Base-by-base conservation (phyloP, 2,888 invertebrate genomes). In the Epinotia brunnichana region DNA sequence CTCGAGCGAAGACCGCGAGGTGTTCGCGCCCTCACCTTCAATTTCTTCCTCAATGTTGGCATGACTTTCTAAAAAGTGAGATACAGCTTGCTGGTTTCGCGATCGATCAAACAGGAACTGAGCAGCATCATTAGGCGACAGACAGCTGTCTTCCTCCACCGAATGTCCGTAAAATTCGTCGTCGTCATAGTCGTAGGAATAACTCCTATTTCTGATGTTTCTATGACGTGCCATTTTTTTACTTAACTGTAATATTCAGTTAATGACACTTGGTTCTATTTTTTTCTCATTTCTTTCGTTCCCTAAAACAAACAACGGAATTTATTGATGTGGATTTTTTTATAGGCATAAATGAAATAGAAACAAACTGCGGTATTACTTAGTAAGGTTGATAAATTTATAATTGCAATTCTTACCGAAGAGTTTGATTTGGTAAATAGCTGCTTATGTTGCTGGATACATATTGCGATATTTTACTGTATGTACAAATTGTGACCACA, bases 81-180 rank as follows among this genome's bases (percentile, higher is more conserved):
- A 95, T 84, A 98, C 96, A 77, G 95, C 96, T 74, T 95, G 95
- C 80, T 95, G 95, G 69, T 95, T 95, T 53, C 95, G 94, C 76
- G 95, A 96, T 59, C 98, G 94, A 84, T 98, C 97, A 84, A 95
- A 98, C 83, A 98, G 94, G 93, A 97, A 98, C 83, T 97, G 96
- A 74, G 95, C 95, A 53, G 95, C 94, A 92, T 98, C 97, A 83
- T 97, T 96, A 2, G 98, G 98, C 15, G 98, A 99, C 81, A 98
- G 95, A 84, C 96, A 97, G 87, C 95, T 96, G 85, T 98, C 98
- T 84, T 99, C 98, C 89, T 99, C 99, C 56, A 98, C 96, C 2
- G 98, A 98, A 88, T 97, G 97, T 13, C 98, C 98, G 87, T 98
- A 99, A 74, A 97, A 95, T 92, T 97, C 98, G 83, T 98, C 97